Evolutionary conservation across 1,140 invertebrate species (phyloP), one percentile per base, ranked within the genome.

Genomic region (Zaprionus nigranus): DNA sequence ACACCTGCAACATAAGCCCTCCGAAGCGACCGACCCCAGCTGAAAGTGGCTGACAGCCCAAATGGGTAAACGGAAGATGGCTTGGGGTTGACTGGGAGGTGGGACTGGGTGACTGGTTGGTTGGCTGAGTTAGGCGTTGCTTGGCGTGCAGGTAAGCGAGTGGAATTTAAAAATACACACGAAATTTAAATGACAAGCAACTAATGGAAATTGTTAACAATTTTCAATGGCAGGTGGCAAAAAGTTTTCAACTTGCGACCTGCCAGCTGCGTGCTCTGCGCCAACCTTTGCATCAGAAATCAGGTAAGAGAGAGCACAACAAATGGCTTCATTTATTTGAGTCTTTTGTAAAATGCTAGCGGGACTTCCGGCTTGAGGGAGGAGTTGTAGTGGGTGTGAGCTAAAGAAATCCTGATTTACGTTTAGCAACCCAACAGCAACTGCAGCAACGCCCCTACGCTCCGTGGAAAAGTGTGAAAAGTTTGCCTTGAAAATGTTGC

Each of bases 241-340:
- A 73, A 79, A 71, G 49, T 79, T 77, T 58, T 62, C 62, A 73
- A 57, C 51, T 51, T 56, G 60, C 51, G 40, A 75, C 54, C 60
- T 46, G 59, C 22, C 30, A 56, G 4, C n/a, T 71, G 66, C 49
- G 51, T 30, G 24, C 40, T 63, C 43, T 13, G 24, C 38, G 66
- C 74, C 60, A 79, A 46, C 70, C 75, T 77, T 70, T 84, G 81
- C 80, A 87, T 76, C 84, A 73, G 75, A 75, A 79, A 84, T 87
- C 83, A 49, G 54, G n/a, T 36, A 46, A 17, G 28, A 30, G 82
- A 90, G 67, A 91, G 66, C 78, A 90, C 87, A 90, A 90, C 86
- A 90, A 91, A 86, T 90, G 86, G 81, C 86, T 90, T 90, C 86
- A 90, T 90, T 90, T 90, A 86, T 86, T 91, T 90, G 79, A 82